These are phyloP conservation scores for Isurus oxyrinchus DNA, from an alignment of 2,113 vertebrate genomes.

Conservation along the genomic window DNA sequence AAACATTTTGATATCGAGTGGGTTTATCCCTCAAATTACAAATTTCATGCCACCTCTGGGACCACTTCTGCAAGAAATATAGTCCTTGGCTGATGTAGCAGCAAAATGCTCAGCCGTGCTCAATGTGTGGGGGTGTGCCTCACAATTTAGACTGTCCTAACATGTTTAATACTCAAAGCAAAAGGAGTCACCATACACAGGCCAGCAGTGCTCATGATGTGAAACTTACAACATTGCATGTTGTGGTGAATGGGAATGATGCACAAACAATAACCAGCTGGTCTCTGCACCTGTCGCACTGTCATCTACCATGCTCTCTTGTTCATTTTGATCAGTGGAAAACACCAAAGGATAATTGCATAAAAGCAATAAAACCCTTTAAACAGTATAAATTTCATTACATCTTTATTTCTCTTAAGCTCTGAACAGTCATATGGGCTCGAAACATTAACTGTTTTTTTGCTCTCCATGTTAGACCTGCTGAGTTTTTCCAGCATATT, in stretches of 20 bases:
- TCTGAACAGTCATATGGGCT: too few species aligned
- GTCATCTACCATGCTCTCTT: background rate
- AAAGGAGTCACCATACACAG: background rate
- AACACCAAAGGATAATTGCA: background rate
- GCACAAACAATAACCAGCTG: background rate
- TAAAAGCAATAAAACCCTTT: too few species aligned
- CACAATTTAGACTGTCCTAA: background rate
- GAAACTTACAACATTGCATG: background rate
- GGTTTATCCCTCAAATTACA: background rate
- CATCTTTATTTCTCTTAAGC: too few species aligned
- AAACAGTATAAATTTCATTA: too few species aligned
- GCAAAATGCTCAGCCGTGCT: background rate
- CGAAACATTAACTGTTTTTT: too few species aligned
- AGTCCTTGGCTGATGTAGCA: background rate
- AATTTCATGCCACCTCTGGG: background rate
- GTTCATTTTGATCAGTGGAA: background rate
- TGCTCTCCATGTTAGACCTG: too few species aligned
- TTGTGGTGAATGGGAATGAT: background rate
- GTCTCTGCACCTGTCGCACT: too few species aligned
- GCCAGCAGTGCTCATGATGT: background rate
- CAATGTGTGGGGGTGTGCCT: background rate
- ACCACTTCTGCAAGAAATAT: background rate
- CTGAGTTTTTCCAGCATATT: too few species aligned
- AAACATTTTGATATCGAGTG: background rate
- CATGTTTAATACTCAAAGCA: background rate